Percentiles rank a stretch among this genome's conserved stretches.
Evolutionary conservation across 2,113 vertebrate genomes (phyloP).

Genomic region (Leptocoma aspasia): DNA sequence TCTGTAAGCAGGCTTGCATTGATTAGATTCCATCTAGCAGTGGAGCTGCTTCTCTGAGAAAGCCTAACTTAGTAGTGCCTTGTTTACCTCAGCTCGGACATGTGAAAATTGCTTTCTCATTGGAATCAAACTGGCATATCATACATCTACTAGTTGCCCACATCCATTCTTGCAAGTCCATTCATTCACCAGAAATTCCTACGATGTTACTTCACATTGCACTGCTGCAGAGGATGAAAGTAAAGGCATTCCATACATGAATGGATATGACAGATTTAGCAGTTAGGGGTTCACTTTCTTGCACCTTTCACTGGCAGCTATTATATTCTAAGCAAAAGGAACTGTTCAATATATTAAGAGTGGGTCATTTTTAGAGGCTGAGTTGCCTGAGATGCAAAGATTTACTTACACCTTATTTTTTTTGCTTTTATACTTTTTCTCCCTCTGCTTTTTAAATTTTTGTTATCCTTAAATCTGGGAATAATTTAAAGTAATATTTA

Average conservation of each 20-base stretch:
- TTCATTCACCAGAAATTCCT: neutral
- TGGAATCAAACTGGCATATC: neutral
- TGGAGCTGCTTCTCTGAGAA: conserved; percentile 24
- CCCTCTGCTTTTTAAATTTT: neutral
- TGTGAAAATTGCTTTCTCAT: conserved; percentile 4
- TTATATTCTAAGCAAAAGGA: neutral
- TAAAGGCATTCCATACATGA: neutral
- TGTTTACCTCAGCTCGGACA: neutral
- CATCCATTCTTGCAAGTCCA: neutral
- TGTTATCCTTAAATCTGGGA: neutral
- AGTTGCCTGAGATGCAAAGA: neutral
- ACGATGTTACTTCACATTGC: neutral
- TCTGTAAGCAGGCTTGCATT: conserved; percentile 54
- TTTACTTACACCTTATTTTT: neutral
- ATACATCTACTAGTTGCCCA: neutral
- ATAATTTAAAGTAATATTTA: neutral
- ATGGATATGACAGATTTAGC: neutral
- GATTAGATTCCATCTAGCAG: conserved; percentile 48
- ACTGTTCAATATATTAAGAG: neutral
- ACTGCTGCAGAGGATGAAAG: neutral
- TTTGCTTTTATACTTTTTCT: neutral
- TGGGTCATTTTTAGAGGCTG: neutral
- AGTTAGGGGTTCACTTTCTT: neutral
- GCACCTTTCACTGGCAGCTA: neutral
- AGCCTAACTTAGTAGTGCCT: neutral